Evolutionary conservation across 2,797 vertebrate species (phyloP), one percentile per base, ranked within the genome.

Genomic region (Caiman crocodilus): DNA sequence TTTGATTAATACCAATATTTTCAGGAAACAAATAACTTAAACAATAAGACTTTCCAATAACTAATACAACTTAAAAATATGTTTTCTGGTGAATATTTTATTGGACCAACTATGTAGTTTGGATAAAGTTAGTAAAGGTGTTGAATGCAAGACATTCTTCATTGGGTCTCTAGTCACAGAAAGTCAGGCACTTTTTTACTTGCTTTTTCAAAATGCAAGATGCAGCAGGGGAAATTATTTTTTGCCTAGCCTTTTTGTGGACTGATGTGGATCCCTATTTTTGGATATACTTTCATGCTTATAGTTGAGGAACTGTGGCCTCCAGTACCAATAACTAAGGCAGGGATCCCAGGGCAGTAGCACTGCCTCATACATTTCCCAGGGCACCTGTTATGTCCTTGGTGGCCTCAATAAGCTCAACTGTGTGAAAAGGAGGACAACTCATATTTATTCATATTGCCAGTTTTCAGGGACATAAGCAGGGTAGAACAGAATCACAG

Each of bases 261-360:
- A 89, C 57, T 23, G 14, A 50, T 42, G 13, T 7, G 16, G 14
- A 1, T 71, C 18, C 16, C 21, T 75, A 60, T 25, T 84, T 76
- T 57, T 0, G 76, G 78, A 85, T 78, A 17, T 80, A 42, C 20
- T 83, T 14, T 56, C 93, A 75, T 65, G 76, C 17, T 42, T 84
- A 88, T 91, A 88, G n/a, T 26, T 79, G 74, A 89, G 57, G 30
- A 91, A 81, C 55, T 77, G 15, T 60, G 88, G 65, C 79, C 71
- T 94, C 85, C 42, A 50, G 42, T 50, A 50, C 42, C 42, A 50
- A 50, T 50, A 50, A 50, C 42, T 50, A 50, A 50, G 42, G 10
- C 42, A 50, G 42, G 42, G 42, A 50, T 50, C 42, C 42, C 42
- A 50, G 42, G 42, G 42, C 42, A 50, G 42, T 50, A 50, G 10